A percentile compares a stretch with the other conserved stretches of the same genome.
Evolutionary conservation across 2,113 vertebrate species (phyloP).

Genomic region (Poeciliopsis occidentalis): DNA sequence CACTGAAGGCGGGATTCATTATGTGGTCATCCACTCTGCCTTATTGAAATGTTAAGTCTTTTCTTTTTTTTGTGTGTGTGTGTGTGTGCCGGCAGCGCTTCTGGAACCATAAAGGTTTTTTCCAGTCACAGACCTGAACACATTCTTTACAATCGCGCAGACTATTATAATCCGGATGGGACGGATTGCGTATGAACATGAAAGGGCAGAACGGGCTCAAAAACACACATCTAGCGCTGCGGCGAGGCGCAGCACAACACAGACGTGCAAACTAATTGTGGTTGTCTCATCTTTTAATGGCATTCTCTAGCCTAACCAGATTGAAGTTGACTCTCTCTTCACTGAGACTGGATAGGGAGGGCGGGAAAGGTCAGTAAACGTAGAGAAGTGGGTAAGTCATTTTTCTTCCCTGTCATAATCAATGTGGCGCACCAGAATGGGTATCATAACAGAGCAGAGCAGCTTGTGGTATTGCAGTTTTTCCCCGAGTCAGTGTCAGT

Average conservation of each 20-base stretch:
- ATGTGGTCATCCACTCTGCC: constrained; percentile 52
- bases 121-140: constrained; percentile 22
- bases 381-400: constrained; percentile 67
- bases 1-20: constrained; percentile 56
- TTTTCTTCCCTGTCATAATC: constrained; percentile 78
- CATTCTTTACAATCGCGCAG: constrained; percentile 45
- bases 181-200: constrained; percentile 57
- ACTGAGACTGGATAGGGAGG: constrained; percentile 42
- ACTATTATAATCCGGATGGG: constrained; percentile 31
- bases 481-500: constrained; percentile 26
- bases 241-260: constrained; percentile 43
- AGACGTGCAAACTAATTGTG: constrained; percentile 73
- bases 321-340: constrained; percentile 74
- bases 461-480: constrained; percentile 56
- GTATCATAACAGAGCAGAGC: constrained; percentile 59
- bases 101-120: constrained; percentile 38
- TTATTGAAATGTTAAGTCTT: constrained; percentile 68
- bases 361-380: constrained; percentile 68
- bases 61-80: constrained; percentile 12
- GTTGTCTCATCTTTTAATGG: constrained; percentile 78
- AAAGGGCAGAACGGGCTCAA: constrained; percentile 53
- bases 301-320: constrained; percentile 62
- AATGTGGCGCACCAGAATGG: constrained; percentile 58
- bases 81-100: constrained; percentile 23
- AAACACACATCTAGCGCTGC: constrained; percentile 49